These are phyloP conservation scores for Solenodon paradoxus DNA, from an alignment of 2,113 vertebrate species.

Conservation along the genomic window DNA sequence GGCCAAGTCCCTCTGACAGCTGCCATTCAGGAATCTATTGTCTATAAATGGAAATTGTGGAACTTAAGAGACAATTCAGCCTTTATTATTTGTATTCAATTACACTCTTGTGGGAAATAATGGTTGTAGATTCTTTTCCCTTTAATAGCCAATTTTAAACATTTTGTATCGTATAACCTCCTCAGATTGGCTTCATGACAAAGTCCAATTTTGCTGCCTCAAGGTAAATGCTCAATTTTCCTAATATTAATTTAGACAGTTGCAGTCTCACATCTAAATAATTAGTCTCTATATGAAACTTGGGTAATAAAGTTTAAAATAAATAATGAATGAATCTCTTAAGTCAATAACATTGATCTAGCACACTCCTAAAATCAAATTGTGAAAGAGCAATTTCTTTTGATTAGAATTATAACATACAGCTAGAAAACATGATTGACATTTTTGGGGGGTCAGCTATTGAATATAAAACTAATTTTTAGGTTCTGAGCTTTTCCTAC, in stretches of 20 bases:
- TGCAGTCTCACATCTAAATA: constrained; percentile 80
- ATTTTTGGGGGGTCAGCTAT: constrained; percentile 74
- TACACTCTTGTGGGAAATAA: constrained; percentile 75
- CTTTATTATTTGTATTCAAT: constrained; percentile 81
- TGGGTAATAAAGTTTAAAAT: constrained; percentile 82
- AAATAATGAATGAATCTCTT: constrained; percentile 82
- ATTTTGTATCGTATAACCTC: constrained; percentile 55
- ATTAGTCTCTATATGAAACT: constrained; percentile 80
- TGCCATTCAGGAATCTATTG: constrained; percentile 74
- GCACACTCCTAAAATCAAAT: constrained; percentile 76
- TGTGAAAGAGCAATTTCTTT: constrained; percentile 75
- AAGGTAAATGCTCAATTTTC: constrained; percentile 74
- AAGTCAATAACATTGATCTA: constrained; percentile 82
- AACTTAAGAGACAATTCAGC: constrained; percentile 62
- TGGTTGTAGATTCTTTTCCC: constrained; percentile 43
- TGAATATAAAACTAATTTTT: constrained; percentile 67
- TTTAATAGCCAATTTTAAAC: constrained; percentile 69
- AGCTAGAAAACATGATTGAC: constrained; percentile 68
- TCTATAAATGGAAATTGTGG: constrained; percentile 57
- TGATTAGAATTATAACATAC: constrained; percentile 68
- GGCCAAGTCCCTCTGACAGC: constrained; percentile 70
- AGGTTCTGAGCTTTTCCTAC: not conserved
- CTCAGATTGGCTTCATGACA: constrained; percentile 63
- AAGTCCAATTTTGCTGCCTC: constrained; percentile 77
- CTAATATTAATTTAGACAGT: constrained; percentile 81